A percentile compares a stretch with the other conserved stretches of the same genome.
Evolutionary conservation across 1,140 invertebrate species (phyloP).

Genomic region (Anastrepha ludens): DNA sequence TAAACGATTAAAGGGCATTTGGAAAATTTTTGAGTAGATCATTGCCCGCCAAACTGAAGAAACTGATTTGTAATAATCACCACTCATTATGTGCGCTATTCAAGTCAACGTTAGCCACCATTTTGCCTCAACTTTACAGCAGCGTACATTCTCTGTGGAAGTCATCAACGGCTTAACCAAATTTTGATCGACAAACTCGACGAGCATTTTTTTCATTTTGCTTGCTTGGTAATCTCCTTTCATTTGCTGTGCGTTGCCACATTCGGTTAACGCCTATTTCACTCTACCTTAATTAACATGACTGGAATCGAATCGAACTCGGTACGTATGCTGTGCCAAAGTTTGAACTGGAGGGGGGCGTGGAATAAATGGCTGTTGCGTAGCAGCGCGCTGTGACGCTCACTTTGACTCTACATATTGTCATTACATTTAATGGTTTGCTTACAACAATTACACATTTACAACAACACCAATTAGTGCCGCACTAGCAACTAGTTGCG

Average conservation of each 20-base stretch:
- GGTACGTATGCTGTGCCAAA: background rate
- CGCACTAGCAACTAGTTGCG: conserved; percentile 3
- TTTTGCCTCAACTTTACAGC: conserved; percentile 21
- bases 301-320: conserved; percentile 36
- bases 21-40: conserved; percentile 29
- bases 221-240: conserved; percentile 8
- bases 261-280: conserved; percentile 45
- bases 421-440: conserved; percentile 55
- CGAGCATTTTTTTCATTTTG: background rate
- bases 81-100: conserved; percentile 43
- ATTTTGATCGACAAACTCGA: conserved; percentile 41
- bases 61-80: conserved; percentile 50
- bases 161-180: background rate
- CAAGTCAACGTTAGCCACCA: background rate
- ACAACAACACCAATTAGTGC: conserved; percentile 15
- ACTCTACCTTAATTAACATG: conserved; percentile 50
- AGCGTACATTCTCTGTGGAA: conserved; percentile 5
- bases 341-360: conserved; percentile 10
- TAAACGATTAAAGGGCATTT: conserved; percentile 50
- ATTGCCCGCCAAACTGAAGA: conserved; percentile 6
- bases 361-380: conserved; percentile 44
- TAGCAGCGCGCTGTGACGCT: conserved; percentile 29
- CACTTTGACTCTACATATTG: conserved; percentile 47
- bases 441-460: conserved; percentile 29
- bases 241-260: conserved; percentile 51